Evolutionary conservation across 2,888 invertebrate genomes (phyloP), one percentile per base, ranked within the genome.

Genomic region (Apeira syringaria): DNA sequence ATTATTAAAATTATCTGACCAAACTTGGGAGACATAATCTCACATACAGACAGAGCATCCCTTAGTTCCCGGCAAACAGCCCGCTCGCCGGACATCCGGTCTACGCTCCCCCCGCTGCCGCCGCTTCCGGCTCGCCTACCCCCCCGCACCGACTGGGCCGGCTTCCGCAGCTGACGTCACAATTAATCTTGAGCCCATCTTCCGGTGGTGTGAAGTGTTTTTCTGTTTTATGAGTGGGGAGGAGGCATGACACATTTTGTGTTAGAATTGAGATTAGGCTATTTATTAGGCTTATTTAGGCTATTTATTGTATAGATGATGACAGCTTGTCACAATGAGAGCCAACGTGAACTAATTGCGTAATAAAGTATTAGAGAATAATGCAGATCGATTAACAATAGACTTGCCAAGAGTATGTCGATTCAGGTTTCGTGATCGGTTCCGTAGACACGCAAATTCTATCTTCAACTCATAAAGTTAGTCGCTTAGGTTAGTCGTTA

Each of bases 21-120:
- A 28, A 52, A 55, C 52, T 56, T 51, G 34, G 41, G 53, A 56
- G 56, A 54, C 51, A 43, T 56, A 56, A 56, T 53, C 45, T 45
- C 53, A 56, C 51, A 56, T 42, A 50, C 49, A 53, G 53, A 43
- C 55, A 8, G 39, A 27, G 48, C 36, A 50, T 46, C 53, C 56
- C 53, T 45, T 46, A 49, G 56, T 50, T 47, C 53, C 52, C 53
- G 53, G 68, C 65, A 68, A 66, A 67, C 71, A 64, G 65, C 56
- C 61, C 61, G 67, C 65, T 61, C 67, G 64, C 73, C 81, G 80
- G 82, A 80, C 65, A 48, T 80, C 80, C 81, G 82, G 75, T 67
- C 68, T 70, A 62, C 64, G 59, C 58, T 56, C 61, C 54, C 58
- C 48, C 41, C 36, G 47, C 38, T 30, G 24, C 31, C 48, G 40